These are phyloP conservation scores for Bathynomus jamesi DNA, from an alignment of 1,140 invertebrate genomes.

Conservation along the genomic window DNA sequence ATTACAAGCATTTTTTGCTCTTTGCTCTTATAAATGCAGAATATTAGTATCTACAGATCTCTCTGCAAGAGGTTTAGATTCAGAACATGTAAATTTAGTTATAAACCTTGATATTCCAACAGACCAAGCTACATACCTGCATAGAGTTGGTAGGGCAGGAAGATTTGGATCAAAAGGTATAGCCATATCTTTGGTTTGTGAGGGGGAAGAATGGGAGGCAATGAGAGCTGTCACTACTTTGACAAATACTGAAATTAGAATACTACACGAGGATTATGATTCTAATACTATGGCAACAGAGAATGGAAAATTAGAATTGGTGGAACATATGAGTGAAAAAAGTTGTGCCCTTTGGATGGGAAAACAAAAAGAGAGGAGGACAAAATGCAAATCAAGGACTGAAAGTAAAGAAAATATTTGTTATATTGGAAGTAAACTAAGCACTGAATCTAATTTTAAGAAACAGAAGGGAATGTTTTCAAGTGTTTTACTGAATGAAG, in stretches of 20 bases:
- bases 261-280: conserved; percentile 8
- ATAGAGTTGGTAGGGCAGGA: conserved; percentile 89
- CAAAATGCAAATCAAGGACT: not conserved
- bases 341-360: conserved; percentile 2
- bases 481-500: no score
- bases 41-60: conserved; percentile 89
- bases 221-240: conserved; percentile 24
- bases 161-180: conserved; percentile 72
- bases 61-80: conserved; percentile 78
- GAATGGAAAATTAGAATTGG: conserved; percentile 2
- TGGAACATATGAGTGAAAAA: conserved; percentile 3
- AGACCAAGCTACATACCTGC: conserved; percentile 82
- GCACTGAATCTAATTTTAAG: no score
- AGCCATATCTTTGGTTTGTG: conserved; percentile 57
- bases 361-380: not conserved
- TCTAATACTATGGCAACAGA: conserved; percentile 7
- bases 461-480: no score
- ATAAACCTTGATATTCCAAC: conserved; percentile 82
- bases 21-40: conserved; percentile 49
- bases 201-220: conserved; percentile 48
- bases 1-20: conserved; percentile 20
- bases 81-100: conserved; percentile 82
- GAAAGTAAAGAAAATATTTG: no score
- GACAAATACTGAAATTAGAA: conserved; percentile 12
- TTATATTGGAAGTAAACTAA: no score